phyloP scores from a whole-genome alignment of 2,888 invertebrate species.

The Andrena praecox region DNA sequence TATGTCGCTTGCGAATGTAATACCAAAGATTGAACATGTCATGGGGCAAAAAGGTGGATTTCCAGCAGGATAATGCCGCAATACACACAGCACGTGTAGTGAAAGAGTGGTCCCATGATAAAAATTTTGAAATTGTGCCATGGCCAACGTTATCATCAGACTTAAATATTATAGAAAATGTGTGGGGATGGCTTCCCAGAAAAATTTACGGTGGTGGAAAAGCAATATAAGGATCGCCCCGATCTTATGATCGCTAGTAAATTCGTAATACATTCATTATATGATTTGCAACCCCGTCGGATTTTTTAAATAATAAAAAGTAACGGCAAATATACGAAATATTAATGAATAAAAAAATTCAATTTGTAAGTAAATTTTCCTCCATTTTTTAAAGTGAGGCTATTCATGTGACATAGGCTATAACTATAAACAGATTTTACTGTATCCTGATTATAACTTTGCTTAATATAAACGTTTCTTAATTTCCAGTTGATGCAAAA shows the following conservation, averaged over 20 bases:
- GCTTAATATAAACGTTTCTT: background rate
- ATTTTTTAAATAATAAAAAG: background rate
- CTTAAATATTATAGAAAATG: conserved; percentile 9
- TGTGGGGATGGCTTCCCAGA: background rate
- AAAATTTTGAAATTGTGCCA: background rate
- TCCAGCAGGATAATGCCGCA: background rate
- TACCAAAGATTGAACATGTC: background rate
- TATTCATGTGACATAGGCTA: background rate
- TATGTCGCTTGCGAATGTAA: background rate
- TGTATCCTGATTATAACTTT: background rate
- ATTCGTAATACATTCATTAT: background rate
- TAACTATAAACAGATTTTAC: background rate
- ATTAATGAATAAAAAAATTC: background rate
- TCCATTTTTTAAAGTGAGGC: background rate
- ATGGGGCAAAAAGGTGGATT: background rate
- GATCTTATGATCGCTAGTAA: background rate
- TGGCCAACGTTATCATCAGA: background rate
- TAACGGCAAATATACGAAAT: too few species aligned
- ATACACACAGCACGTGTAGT: background rate
- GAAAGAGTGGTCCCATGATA: background rate
- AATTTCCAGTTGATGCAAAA: background rate
- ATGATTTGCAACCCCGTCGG: background rate
- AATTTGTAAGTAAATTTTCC: background rate
- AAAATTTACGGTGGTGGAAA: too few species aligned
- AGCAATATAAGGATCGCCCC: background rate